A percentile compares a stretch with the other conserved stretches of the same genome.
These are phyloP conservation scores for Sandelia bainsii DNA, from an alignment of 2,797 vertebrate species.

Conservation along the genomic window DNA sequence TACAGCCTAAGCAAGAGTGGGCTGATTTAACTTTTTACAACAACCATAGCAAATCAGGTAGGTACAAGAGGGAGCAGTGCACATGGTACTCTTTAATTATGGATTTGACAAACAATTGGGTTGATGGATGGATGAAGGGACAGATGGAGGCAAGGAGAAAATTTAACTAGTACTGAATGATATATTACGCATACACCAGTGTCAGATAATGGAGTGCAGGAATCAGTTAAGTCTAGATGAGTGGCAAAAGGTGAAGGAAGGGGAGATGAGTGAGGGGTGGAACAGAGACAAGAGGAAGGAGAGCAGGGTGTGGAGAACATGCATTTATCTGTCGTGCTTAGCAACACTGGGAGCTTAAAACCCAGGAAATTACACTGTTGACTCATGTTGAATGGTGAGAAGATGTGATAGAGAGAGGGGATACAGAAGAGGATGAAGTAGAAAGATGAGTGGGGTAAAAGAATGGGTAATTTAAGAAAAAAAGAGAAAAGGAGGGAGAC, in stretches of 20 bases:
- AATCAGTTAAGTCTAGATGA: slow-evolving; percentile 33
- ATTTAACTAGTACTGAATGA: slow-evolving; percentile 21
- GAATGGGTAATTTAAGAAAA: background rate
- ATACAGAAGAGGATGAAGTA: background rate
- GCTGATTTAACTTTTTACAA: too few species aligned
- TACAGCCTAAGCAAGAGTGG: too few species aligned
- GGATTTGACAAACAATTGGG: slow-evolving; percentile 52
- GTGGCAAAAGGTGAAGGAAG: slow-evolving; percentile 41
- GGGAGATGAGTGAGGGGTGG: slow-evolving; percentile 4
- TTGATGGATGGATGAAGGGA: slow-evolving; percentile 41
- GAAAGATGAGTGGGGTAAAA: slow-evolving; percentile 12
- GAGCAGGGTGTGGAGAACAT: slow-evolving; percentile 11
- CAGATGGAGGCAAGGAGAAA: slow-evolving; percentile 12
- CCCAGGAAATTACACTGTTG: slow-evolving; percentile 22
- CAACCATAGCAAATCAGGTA: too few species aligned
- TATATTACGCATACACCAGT: slow-evolving; percentile 33
- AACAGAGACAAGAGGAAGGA: slow-evolving; percentile 2
- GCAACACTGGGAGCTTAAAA: slow-evolving; percentile 34
- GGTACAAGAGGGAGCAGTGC: slow-evolving; percentile 16
- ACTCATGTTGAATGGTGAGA: slow-evolving; percentile 16
- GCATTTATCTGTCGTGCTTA: slow-evolving; percentile 25
- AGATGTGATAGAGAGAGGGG: background rate
- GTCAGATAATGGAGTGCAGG: slow-evolving; percentile 40
- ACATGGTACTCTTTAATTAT: slow-evolving; percentile 45
- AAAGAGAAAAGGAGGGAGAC: background rate